These are phyloP conservation scores for Bombus confusus DNA, from an alignment of 1,140 invertebrate genomes.

Conservation along the genomic window DNA sequence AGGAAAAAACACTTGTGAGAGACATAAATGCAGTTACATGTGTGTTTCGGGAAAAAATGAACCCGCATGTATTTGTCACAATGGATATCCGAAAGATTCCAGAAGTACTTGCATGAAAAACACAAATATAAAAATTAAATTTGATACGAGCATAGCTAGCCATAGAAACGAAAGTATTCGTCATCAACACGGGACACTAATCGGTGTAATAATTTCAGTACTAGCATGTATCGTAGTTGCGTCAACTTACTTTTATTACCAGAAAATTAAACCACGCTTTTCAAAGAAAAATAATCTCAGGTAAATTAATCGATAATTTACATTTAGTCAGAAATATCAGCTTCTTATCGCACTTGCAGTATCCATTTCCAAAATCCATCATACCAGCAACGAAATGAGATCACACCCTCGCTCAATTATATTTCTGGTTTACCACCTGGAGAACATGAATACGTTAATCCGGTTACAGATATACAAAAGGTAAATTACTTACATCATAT, in stretches of 20 bases:
- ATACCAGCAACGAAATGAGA: conserved; percentile 65
- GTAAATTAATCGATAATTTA: conserved; percentile 54
- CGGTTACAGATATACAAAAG: conserved; percentile 30
- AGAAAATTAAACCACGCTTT: conserved; percentile 62
- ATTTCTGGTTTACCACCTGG: conserved; percentile 72
- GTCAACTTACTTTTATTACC: conserved; percentile 65
- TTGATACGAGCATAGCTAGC: conserved; percentile 9
- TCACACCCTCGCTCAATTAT: conserved; percentile 30
- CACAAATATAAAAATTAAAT: conserved; percentile 14
- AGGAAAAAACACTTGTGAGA: conserved; percentile 80
- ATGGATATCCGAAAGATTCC: conserved; percentile 73
- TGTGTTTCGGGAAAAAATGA: conserved; percentile 82
- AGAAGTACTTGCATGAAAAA: conserved; percentile 33
- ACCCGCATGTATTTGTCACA: conserved; percentile 83
- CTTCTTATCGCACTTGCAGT: conserved; percentile 60
- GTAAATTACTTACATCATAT: background rate
- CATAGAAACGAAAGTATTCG: background rate
- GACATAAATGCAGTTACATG: conserved; percentile 82
- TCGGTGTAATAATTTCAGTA: conserved; percentile 55
- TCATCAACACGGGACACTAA: conserved; percentile 30
- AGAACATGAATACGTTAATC: conserved; percentile 80
- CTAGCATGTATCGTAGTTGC: conserved; percentile 41
- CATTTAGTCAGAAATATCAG: background rate
- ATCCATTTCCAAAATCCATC: conserved; percentile 80
- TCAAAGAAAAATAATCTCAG: conserved; percentile 66